Evolutionary conservation across 2,113 vertebrate genomes (phyloP).

Genomic region (Aspidoscelis tigris): DNA sequence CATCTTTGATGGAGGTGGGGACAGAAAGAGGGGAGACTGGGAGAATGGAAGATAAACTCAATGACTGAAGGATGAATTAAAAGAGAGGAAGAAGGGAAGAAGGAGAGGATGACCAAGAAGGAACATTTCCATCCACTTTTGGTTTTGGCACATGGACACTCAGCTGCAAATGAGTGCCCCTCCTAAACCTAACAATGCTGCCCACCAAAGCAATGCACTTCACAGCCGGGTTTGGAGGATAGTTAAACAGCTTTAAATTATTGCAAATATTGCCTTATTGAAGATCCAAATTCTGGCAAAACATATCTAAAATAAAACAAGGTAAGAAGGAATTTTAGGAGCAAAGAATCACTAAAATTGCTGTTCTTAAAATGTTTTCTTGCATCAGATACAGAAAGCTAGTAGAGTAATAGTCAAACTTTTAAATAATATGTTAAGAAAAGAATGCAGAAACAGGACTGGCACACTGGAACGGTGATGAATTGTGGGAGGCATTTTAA

Average conservation of each 20-base stretch:
- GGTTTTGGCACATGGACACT: too few species aligned
- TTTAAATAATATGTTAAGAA: background rate
- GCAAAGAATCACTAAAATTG: background rate
- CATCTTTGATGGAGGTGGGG: background rate
- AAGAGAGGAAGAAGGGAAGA: too few species aligned
- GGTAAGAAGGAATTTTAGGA: background rate
- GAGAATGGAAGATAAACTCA: background rate
- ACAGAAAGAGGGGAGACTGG: background rate
- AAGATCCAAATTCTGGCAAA: background rate
- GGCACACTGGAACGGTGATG: background rate
- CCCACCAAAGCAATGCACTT: background rate
- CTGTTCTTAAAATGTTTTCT: background rate
- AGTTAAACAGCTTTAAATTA: background rate
- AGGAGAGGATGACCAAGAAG: too few species aligned
- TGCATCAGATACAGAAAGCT: background rate
- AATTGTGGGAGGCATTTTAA: background rate
- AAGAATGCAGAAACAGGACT: background rate
- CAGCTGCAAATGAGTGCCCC: too few species aligned
- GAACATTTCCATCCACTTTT: too few species aligned
- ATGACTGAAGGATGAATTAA: background rate
- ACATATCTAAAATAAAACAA: background rate
- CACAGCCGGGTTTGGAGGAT: background rate
- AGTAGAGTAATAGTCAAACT: background rate
- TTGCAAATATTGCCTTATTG: background rate
- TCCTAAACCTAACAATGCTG: too few species aligned